Evolutionary conservation across 2,113 vertebrate genomes (phyloP).

Genomic region (Pygoscelis adeliae): DNA sequence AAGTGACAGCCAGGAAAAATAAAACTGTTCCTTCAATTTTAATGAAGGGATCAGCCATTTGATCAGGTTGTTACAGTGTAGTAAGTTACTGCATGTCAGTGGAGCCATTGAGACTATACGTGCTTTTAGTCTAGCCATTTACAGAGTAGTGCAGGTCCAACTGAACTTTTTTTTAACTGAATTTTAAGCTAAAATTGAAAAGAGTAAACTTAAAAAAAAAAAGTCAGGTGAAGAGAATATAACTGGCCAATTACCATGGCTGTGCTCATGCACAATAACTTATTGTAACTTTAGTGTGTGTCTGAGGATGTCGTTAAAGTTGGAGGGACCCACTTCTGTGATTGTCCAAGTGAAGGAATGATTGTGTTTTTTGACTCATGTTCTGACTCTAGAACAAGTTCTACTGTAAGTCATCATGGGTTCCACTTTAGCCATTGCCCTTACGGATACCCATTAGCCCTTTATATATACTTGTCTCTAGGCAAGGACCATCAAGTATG

Average conservation of each 20-base stretch:
- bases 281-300: background rate
- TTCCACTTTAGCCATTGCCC: background rate
- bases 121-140: background rate
- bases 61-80: background rate
- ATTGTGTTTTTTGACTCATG: background rate
- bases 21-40: constrained; percentile 6
- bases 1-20: constrained; percentile 5
- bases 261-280: background rate
- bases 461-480: background rate
- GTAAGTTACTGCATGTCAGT: background rate
- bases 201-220: background rate
- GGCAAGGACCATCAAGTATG: background rate
- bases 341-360: background rate
- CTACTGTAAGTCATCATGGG: background rate
- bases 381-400: background rate
- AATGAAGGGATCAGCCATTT: background rate
- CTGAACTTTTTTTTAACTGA: background rate
- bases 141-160: background rate
- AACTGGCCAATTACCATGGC: background rate
- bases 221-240: background rate
- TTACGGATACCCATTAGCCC: background rate
- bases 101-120: background rate
- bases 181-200: background rate
- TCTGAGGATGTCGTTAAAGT: background rate
- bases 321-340: background rate